Percentiles rank a stretch among this genome's conserved stretches.
phyloP scores from a whole-genome alignment of 2,113 vertebrate species.

The Tapirus terrestris region DNA sequence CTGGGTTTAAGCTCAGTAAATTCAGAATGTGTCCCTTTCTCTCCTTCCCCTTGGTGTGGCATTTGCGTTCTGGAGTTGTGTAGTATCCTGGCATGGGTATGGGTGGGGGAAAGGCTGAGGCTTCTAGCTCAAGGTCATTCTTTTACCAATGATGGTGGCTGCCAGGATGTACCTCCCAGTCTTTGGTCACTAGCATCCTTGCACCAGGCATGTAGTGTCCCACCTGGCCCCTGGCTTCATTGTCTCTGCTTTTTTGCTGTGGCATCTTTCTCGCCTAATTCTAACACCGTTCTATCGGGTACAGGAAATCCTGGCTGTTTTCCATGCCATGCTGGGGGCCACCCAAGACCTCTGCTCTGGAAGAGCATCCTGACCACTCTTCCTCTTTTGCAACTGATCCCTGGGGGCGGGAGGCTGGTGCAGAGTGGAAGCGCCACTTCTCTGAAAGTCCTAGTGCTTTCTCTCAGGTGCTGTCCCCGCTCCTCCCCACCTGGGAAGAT shows the following conservation, averaged over 20 bases:
- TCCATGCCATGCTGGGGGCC: not conserved
- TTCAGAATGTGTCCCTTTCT: not conserved
- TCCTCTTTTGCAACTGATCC: not conserved
- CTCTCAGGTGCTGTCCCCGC: not conserved
- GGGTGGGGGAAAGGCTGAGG: not conserved
- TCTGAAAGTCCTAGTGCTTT: not conserved
- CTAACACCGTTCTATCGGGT: not conserved
- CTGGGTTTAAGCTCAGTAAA: not conserved
- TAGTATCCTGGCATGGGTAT: not conserved
- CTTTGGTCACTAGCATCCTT: not conserved
- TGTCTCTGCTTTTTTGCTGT: not conserved
- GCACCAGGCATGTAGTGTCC: not conserved
- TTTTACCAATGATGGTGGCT: not conserved
- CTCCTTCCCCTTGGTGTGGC: not conserved
- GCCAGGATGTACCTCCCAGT: too few species aligned
- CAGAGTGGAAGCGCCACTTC: not conserved
- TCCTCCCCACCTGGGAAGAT: not conserved
- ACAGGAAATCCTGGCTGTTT: not conserved
- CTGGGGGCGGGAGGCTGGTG: accelerated
- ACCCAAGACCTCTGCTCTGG: not conserved
- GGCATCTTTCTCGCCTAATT: not conserved
- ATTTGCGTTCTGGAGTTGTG: not conserved
- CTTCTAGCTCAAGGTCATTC: not conserved
- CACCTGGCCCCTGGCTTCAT: not conserved
- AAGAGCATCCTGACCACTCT: not conserved